Conservation (phyloP, 2,888 invertebrate genomes). For the Microchrysa polita region DNA sequence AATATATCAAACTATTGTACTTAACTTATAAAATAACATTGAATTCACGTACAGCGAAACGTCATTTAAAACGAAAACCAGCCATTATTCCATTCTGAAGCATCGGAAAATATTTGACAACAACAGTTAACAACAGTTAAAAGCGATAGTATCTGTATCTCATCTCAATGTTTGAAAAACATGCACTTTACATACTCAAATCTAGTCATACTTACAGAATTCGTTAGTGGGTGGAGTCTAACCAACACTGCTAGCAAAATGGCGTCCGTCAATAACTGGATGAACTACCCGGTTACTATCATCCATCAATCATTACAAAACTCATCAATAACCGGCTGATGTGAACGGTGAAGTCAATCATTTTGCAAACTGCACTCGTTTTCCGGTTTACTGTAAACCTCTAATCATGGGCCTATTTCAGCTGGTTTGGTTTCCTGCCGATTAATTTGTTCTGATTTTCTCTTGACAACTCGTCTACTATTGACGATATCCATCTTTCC, state of each 20-base stretch:
- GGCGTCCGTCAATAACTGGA: constrained; percentile 30
- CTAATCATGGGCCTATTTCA: not conserved
- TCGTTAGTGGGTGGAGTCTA: constrained; percentile 28
- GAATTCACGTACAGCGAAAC: too few relatives aligned
- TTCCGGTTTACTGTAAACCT: not conserved
- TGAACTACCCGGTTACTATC: not conserved
- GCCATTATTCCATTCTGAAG: too few relatives aligned
- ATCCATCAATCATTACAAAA: not conserved
- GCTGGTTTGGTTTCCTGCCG: not conserved
- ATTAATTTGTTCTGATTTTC: too few relatives aligned
- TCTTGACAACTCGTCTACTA: not conserved
- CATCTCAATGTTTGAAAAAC: too few relatives aligned
- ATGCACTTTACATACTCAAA: too few relatives aligned
- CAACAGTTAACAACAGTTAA: too few relatives aligned
- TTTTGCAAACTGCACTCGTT: not conserved
- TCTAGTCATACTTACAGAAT: too few relatives aligned
- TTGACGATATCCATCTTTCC: constrained; percentile 36
- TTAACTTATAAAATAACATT: too few relatives aligned
- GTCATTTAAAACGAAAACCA: too few relatives aligned
- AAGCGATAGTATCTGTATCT: too few relatives aligned
- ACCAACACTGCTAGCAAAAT: not conserved
- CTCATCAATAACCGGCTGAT: constrained; percentile 4
- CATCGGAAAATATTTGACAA: too few relatives aligned
- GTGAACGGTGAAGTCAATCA: not conserved
- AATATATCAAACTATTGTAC: too few relatives aligned